Conservation (phyloP, 2,888 invertebrate species). For the Tipula lateralis region DNA sequence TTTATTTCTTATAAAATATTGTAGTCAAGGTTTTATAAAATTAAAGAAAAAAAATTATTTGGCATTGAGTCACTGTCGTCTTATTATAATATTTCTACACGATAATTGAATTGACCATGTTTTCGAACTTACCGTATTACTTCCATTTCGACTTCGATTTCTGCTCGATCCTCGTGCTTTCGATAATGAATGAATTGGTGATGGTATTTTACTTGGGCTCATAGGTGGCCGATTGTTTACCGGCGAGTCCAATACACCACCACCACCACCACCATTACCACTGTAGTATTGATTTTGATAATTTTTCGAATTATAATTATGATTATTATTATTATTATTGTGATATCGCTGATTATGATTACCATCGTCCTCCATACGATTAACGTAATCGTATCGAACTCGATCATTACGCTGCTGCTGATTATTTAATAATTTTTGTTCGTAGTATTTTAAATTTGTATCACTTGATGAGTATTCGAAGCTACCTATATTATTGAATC, state of each 20-base stretch:
- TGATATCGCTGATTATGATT: not conserved
- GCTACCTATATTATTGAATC: slow-evolving; percentile 41
- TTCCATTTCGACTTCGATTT: slow-evolving; percentile 42
- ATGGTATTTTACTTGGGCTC: slow-evolving; percentile 70
- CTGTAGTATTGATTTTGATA: slow-evolving; percentile 28
- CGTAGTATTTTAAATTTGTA: slow-evolving; percentile 37
- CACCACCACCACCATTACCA: not conserved
- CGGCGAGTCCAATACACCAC: slow-evolving; percentile 29
- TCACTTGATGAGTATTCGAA: slow-evolving; percentile 47
- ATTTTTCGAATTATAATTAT: not conserved
- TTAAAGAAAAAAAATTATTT: not conserved
- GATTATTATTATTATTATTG: slow-evolving; percentile 31
- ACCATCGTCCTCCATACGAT: not conserved
- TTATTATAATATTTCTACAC: not conserved
- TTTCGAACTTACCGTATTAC: slow-evolving; percentile 39
- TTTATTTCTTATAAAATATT: not conserved
- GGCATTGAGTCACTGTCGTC: not conserved
- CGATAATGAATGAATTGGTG: slow-evolving; percentile 64
- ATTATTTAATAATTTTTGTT: not conserved
- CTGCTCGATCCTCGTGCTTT: slow-evolving; percentile 50
- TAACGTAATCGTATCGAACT: not conserved
- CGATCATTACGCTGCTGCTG: slow-evolving; percentile 25
- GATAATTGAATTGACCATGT: not conserved
- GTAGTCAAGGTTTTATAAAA: not conserved
- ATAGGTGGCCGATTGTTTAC: slow-evolving; percentile 42